These are phyloP conservation scores for Tiliqua scincoides DNA, from an alignment of 2,113 vertebrate genomes.

Conservation along the genomic window DNA sequence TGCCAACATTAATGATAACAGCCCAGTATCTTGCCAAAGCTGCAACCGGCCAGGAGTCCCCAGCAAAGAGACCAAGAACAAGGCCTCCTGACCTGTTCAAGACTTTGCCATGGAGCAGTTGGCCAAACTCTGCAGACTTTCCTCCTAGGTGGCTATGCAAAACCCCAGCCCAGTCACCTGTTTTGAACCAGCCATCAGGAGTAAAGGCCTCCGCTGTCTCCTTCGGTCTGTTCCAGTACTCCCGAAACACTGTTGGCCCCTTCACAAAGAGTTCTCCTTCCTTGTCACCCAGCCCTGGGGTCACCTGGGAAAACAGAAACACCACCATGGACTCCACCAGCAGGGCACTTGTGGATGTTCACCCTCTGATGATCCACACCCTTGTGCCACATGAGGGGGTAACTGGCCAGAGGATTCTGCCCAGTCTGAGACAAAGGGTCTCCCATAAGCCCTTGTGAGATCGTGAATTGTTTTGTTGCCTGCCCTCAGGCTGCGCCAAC, in stretches of 20 bases:
- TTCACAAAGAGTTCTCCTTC: slow-evolving; percentile 91
- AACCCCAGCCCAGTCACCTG: slow-evolving; percentile 70
- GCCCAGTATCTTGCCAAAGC: background rate
- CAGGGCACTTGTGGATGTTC: fast-evolving
- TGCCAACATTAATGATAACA: background rate
- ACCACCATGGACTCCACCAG: fast-evolving
- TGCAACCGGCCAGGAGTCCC: background rate
- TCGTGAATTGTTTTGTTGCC: fast-evolving
- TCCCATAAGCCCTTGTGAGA: background rate
- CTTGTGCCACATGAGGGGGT: fast-evolving
- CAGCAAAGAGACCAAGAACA: no score
- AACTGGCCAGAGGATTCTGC: fast-evolving
- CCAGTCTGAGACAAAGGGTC: background rate
- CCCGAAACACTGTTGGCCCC: slow-evolving; percentile 86
- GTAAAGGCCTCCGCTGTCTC: slow-evolving; percentile 87
- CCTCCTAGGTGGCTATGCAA: background rate
- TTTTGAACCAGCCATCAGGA: slow-evolving; percentile 91
- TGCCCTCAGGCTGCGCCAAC: background rate
- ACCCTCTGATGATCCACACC: fast-evolving
- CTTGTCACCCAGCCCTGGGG: slow-evolving; percentile 80
- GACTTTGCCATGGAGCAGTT: no score
- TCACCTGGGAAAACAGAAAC: slow-evolving; percentile 76
- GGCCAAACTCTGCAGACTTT: no score
- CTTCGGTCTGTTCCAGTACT: slow-evolving; percentile 91
- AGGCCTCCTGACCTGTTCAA: no score